Evolutionary conservation across 2,888 invertebrate species (phyloP).

Genomic region (Erebia epiphron): DNA sequence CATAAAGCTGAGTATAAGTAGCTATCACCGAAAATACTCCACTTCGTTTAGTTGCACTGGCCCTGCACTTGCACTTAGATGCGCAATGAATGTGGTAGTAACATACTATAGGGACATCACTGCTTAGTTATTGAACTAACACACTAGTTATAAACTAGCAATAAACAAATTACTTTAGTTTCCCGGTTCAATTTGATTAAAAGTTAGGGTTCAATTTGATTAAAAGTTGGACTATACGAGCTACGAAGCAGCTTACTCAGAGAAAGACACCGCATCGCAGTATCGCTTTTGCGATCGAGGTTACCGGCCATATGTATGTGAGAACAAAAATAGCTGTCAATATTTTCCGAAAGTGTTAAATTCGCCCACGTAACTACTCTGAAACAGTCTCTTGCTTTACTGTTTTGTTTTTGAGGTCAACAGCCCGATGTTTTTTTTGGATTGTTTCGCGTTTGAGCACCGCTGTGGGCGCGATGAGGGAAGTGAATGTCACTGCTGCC

Average conservation of each 20-base stretch:
- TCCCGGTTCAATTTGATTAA: neutral
- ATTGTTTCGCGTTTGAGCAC: slow-evolving; percentile 34
- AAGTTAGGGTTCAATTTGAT: slow-evolving; percentile 8
- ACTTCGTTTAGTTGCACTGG: no score
- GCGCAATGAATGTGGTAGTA: no score
- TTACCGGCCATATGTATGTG: neutral
- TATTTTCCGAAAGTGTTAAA: slow-evolving; percentile 27
- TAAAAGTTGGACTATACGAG: neutral
- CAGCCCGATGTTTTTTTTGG: slow-evolving; percentile 38
- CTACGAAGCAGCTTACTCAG: no score
- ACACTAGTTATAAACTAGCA: no score
- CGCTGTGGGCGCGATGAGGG: slow-evolving; percentile 4
- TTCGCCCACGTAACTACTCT: slow-evolving; percentile 25
- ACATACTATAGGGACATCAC: neutral
- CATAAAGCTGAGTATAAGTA: no score
- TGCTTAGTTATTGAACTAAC: neutral
- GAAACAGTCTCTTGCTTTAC: slow-evolving; percentile 29
- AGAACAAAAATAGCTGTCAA: slow-evolving; percentile 14
- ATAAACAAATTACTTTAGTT: slow-evolving; percentile 14
- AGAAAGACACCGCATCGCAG: no score
- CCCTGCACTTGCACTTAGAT: no score
- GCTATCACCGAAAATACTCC: no score
- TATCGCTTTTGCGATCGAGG: neutral
- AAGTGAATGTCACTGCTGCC: slow-evolving; percentile 8
- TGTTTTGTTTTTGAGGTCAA: slow-evolving; percentile 45